Base-by-base conservation (phyloP, 2,113 vertebrate genomes). In the Phrynocephalus versicolor region DNA sequence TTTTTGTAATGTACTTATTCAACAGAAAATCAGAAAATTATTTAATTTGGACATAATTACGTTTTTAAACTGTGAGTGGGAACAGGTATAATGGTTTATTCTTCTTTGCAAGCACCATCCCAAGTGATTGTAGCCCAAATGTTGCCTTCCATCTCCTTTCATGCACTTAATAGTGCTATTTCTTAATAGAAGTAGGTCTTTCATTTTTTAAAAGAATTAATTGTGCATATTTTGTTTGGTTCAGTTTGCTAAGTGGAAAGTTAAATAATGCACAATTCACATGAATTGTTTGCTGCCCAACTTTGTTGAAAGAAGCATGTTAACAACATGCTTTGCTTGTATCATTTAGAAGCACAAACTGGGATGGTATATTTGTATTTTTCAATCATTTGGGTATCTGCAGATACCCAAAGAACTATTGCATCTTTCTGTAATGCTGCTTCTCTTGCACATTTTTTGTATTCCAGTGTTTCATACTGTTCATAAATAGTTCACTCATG, bases 151-250 rank as follows among this genome's bases (percentile, higher is more conserved):
- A 81, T 90, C 88, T 92, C 70, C 77, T 79, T 87, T 92, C 62
- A 71, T 21, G 4, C 71, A 72, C 72, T 58, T 86, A 58, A 45
- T 27, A 80, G 78, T 35, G 37, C 62, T 86, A 82, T 67, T 89
- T 65, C 88, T 82, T 64, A 81, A 74, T 79, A 79, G 83, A 30
- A 6, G 67, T 83, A 69, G 19, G 30, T 18, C 79, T 91, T 86
- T 69, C 70, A 87, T 39, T 87, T 93, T 86, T 79, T 58, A 65
- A 75, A 90, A 84, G 73, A 89, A 85, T 88, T 88, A 45, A 82
- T 0, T 19, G 86, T 83, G 72, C 10, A 1, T 75, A 15, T 80
- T 91, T 91, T 62, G 70, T 39, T 92, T 79, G 35, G 83, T 85
- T 82, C 67, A 72, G 85, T 67, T 79, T 87, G 21, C 75, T 90